A percentile compares a stretch with the other conserved stretches of the same genome.
These are phyloP conservation scores for Palaemon carinicauda DNA, from an alignment of 1,140 invertebrate species.

Conservation along the genomic window DNA sequence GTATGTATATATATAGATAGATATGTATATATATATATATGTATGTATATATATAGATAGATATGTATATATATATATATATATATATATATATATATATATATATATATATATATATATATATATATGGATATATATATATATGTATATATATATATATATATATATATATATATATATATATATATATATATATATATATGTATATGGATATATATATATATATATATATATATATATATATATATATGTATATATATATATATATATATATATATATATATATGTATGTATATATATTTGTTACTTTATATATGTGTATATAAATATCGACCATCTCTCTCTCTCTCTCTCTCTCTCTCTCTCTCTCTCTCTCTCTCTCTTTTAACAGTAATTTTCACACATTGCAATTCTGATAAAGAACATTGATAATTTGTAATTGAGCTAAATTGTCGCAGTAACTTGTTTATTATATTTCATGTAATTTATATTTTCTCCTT, in stretches of 20 bases:
- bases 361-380: no score
- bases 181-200: neutral
- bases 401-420: no score
- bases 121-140: no score
- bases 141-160: neutral
- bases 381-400: no score
- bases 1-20: no score
- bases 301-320: neutral
- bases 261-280: neutral
- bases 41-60: neutral
- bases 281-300: neutral
- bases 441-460: no score
- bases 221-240: neutral
- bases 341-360: no score
- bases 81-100: neutral
- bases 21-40: neutral
- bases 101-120: neutral
- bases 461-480: no score
- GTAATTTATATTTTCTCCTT: no score
- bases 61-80: conserved; percentile 1
- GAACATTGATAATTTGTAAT: no score
- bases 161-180: neutral
- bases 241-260: neutral
- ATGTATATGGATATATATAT: neutral
- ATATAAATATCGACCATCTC: no score